Base-by-base conservation (phyloP, 2,113 vertebrate species). In the Silurus glanis region DNA sequence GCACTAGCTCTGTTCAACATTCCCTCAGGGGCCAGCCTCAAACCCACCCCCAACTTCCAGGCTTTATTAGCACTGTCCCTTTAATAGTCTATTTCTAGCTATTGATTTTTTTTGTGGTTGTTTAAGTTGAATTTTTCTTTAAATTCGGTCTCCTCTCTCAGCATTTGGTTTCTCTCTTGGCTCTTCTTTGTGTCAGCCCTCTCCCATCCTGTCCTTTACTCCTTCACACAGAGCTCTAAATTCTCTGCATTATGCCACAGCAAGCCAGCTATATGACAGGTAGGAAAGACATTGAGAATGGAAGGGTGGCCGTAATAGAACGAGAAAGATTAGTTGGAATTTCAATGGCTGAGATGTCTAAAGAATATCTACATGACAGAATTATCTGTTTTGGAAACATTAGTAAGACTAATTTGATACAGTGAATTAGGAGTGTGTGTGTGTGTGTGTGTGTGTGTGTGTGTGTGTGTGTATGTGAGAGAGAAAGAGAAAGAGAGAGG, bases 391-490 rank as follows among this genome's bases (percentile, higher is more conserved):
- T 84, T 83, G 82, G 89, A 86, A 92, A 92, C 90, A 92, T 93
- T 91, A 90, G 86, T 90, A 85, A 90, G 84, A 88, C 88, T 91
- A 91, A 87, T 92, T 91, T 92, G 88, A 83, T 88, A 89, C 71
- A 47, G 25, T 75, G 55, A 16, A 80, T 51, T 56, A 51, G 21
- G 76, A 37, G 47, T 49, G 56, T 14, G 12, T 25, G 66, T 74
- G 71, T 74, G 71, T 21, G 28, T 17, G 69, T 19, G 69, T 9
- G 16, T 6, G 49, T 6, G 23, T 3, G 49, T 6, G 74, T 2
- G 74, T 0, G 47, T 0, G 62, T 10, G 66, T 8, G 66, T 7
- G 13, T 2, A 6, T 19, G 58, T 28, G 21, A 78, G 56, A 64
- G 37, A 28, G 84, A 81, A 81, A 51, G 58, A 13, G 64, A 51